These are phyloP conservation scores for Geococcyx californianus DNA, from an alignment of 2,113 vertebrate genomes.

Conservation along the genomic window DNA sequence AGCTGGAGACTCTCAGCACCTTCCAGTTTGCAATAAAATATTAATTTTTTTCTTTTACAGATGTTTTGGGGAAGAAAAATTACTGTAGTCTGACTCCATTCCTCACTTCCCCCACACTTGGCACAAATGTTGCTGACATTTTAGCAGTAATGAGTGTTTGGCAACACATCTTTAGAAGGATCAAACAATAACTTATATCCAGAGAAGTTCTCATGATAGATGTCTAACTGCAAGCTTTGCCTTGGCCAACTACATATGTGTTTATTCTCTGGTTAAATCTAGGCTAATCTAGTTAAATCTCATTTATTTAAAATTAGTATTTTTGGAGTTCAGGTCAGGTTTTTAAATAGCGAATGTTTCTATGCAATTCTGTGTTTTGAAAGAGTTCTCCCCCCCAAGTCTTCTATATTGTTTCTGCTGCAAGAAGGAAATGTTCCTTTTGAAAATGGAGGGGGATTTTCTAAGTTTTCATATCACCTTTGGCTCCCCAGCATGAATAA, in stretches of 20 bases:
- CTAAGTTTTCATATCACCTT: background rate
- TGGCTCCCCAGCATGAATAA: background rate
- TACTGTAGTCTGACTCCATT: background rate
- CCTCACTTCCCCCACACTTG: slow-evolving; percentile 6
- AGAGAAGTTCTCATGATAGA: background rate
- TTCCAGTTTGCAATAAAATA: slow-evolving; percentile 14
- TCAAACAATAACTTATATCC: background rate
- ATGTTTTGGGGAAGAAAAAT: background rate
- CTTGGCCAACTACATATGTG: background rate
- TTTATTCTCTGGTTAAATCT: background rate
- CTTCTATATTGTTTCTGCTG: background rate
- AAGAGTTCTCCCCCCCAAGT: background rate
- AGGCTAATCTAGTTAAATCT: background rate
- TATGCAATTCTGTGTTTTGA: background rate
- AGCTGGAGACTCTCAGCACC: background rate
- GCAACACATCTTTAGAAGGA: background rate
- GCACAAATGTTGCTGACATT: background rate
- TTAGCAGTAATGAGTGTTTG: slow-evolving; percentile 23
- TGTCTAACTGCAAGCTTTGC: background rate
- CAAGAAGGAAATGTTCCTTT: background rate
- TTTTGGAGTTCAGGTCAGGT: background rate
- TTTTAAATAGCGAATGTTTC: background rate
- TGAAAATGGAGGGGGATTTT: background rate
- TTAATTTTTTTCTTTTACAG: slow-evolving; percentile 28
- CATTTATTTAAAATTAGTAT: background rate